These are phyloP conservation scores for Callocephalon fimbriatum DNA, from an alignment of 2,113 vertebrate genomes.

Conservation along the genomic window DNA sequence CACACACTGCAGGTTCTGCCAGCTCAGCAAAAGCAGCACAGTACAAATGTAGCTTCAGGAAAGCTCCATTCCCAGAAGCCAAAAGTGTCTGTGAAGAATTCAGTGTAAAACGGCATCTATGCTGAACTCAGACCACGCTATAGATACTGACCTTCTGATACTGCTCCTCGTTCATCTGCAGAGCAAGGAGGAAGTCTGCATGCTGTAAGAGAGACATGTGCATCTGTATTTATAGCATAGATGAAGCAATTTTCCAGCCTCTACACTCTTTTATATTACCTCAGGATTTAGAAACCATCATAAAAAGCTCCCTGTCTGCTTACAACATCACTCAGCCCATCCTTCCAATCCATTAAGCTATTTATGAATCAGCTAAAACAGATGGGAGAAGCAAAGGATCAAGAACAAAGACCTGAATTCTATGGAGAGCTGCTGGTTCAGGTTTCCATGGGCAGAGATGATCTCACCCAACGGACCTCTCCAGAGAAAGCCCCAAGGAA, in stretches of 20 bases:
- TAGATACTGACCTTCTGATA: slow-evolving; percentile 90
- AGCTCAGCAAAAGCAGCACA: background rate
- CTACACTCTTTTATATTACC: background rate
- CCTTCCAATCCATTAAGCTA: slow-evolving; percentile 50
- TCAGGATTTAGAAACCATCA: slow-evolving; percentile 4
- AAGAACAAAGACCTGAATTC: slow-evolving; percentile 38
- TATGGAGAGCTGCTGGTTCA: background rate
- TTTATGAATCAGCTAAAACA: slow-evolving; percentile 61
- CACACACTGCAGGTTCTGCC: background rate
- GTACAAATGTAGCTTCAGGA: background rate
- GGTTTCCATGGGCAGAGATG: slow-evolving; percentile 7
- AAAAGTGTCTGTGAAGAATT: background rate
- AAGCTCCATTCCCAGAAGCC: background rate
- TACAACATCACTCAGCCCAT: background rate
- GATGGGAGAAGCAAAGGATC: slow-evolving; percentile 42
- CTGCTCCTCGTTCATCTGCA: slow-evolving; percentile 97
- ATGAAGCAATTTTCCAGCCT: background rate
- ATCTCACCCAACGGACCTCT: background rate
- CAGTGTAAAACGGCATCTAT: background rate
- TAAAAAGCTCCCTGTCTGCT: background rate
- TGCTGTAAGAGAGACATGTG: slow-evolving; percentile 78
- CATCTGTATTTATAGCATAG: background rate
- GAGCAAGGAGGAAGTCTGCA: slow-evolving; percentile 93
- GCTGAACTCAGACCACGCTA: background rate
- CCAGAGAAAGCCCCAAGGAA: background rate